phyloP scores from a whole-genome alignment of 2,113 vertebrate genomes.

The Tiliqua scincoides region DNA sequence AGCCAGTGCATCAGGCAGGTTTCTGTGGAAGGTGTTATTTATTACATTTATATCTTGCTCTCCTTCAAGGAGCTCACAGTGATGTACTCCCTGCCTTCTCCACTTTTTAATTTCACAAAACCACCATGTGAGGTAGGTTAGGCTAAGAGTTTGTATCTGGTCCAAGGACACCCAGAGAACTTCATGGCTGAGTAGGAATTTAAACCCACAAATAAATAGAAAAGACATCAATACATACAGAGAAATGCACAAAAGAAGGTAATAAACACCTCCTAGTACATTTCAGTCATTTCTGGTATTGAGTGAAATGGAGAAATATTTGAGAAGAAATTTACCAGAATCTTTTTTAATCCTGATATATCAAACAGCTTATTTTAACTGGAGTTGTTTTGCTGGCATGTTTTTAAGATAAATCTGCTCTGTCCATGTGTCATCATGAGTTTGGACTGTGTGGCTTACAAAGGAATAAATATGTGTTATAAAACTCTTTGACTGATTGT shows the following conservation, averaged over 20 bases:
- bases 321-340: neutral
- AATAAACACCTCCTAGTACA: conserved; percentile 25
- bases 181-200: neutral
- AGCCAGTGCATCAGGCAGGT: too few species aligned
- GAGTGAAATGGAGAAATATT: neutral
- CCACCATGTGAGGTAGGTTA: neutral
- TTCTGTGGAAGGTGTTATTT: neutral
- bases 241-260: neutral
- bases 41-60: neutral
- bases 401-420: neutral
- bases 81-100: neutral
- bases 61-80: neutral
- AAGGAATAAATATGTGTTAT: too few species aligned
- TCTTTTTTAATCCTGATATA: too few species aligned
- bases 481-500: neutral
- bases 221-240: neutral
- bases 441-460: neutral
- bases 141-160: too few species aligned
- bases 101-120: neutral
- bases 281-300: neutral
- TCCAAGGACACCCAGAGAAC: neutral
- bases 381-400: neutral
- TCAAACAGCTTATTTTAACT: neutral
- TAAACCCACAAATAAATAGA: neutral
- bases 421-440: neutral